Conservation (phyloP, 2,797 vertebrate species). For the Cryptoprocta ferox region DNA sequence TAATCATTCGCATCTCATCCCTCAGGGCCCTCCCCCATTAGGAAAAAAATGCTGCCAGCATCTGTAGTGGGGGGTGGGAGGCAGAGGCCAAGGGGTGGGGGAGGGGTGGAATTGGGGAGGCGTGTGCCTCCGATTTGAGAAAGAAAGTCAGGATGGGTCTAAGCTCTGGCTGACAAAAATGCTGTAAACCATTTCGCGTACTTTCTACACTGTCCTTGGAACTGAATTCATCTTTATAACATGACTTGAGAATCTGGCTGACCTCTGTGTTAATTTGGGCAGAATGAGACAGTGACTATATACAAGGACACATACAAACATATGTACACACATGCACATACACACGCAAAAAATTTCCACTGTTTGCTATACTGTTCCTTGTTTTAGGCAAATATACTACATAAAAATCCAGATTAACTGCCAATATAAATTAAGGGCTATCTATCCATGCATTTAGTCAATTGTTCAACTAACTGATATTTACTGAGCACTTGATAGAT, state of each 20-base stretch:
- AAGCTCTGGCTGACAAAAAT: neutral
- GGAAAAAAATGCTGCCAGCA: neutral
- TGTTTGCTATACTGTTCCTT: neutral
- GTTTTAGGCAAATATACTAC: slow-evolving; percentile 30
- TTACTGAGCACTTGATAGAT: neutral
- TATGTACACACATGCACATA: neutral
- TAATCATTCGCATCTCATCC: slow-evolving; percentile 66
- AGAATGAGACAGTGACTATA: neutral
- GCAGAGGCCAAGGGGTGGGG: neutral
- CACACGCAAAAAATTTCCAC: neutral
- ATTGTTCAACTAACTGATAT: neutral
- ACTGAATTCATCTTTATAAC: neutral
- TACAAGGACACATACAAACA: neutral
- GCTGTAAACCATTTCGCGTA: neutral
- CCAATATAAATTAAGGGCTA: neutral
- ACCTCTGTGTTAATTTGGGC: neutral
- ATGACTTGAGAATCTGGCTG: slow-evolving; percentile 7
- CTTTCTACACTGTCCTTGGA: neutral
- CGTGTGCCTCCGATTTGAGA: neutral
- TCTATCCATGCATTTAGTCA: neutral
- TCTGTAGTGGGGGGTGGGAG: neutral
- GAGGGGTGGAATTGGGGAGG: neutral
- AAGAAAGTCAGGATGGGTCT: neutral
- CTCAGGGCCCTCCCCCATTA: neutral
- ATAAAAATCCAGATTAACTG: slow-evolving; percentile 12